Base-by-base conservation (phyloP, 2,113 vertebrate genomes). In the Mystacornis crossleyi region DNA sequence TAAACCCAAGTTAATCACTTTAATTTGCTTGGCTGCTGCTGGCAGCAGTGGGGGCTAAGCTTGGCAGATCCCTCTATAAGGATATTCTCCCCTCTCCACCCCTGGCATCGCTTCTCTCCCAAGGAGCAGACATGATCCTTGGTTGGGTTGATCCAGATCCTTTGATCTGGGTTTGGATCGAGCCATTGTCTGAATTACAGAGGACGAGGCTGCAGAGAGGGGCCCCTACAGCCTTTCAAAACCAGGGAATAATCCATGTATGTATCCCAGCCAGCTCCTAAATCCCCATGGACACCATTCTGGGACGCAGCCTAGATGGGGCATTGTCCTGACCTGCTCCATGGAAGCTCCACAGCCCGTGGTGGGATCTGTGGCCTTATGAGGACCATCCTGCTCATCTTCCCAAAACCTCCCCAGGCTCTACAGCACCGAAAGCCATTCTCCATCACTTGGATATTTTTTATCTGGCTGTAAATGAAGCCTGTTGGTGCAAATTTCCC, bases 401-500 rank as follows among this genome's bases (percentile, higher is more conserved):
- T 29, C 71, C 75, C 28, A 2, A 48, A 55, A 23, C 64, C 8
- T 60, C 43, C 61, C 28, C 4, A 1, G 0, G 0, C 64, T 78
- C 12, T 5, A 51, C 23, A 53, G 6, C 0, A 1, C 58, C 1
- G 1, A 16, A 2, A 19, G 8, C 67, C 2, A 0, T 67, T 72
- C 84, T 69, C 28, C 21, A 3, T 42, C 31, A 1, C 9, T 4
- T 64, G 53, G 18, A 4, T 36, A 12, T 24, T 50, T 29, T 55
- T 21, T 0, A 4, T 17, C 4, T 19, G 43, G 20, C 43, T 77
- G 18, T 43, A 42, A 36, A 16, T 12, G 54, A 48, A 78, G 36
- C 28, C 9, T 25, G 4, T 31, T 2, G 7, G 42, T 40, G 54
- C 28, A 23, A 10, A 4, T 66, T 73, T 69, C 71, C 50, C 28